Conservation (phyloP, 1,140 invertebrate species). For the Zaprionus camerounensis region DNA sequence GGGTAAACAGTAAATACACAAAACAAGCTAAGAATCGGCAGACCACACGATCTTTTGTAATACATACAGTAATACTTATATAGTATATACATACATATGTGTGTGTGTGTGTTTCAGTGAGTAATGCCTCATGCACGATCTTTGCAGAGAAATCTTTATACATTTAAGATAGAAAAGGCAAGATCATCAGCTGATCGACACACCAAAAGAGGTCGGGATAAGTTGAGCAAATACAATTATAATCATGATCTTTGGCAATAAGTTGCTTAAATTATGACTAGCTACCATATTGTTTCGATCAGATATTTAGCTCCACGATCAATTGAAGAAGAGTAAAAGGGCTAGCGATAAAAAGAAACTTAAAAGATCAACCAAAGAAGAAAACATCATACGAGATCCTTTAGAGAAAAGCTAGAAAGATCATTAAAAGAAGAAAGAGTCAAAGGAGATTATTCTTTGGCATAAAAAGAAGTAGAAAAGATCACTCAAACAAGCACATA, state of each 20-base stretch:
- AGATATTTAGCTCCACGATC: too few species aligned
- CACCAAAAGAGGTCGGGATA: neutral
- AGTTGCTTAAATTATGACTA: neutral
- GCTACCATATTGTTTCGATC: too few species aligned
- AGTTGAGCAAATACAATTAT: neutral
- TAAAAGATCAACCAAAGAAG: neutral
- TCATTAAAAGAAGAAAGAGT: neutral
- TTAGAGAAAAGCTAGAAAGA: too few species aligned
- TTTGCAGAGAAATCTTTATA: neutral
- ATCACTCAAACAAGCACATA: too few species aligned
- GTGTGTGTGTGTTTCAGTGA: constrained; percentile 1
- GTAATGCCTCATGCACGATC: constrained; percentile 11
- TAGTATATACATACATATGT: neutral
- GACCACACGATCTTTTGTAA: constrained; percentile 46
- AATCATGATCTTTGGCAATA: neutral
- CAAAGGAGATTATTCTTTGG: too few species aligned
- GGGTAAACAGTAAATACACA: constrained; percentile 46
- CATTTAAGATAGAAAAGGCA: neutral
- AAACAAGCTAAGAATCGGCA: constrained; percentile 31
- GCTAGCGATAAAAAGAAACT: too few species aligned
- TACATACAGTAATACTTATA: constrained; percentile 5
- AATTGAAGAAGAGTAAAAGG: too few species aligned
- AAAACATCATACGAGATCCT: too few species aligned
- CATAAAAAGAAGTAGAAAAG: too few species aligned
- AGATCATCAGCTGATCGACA: neutral